phyloP scores from a whole-genome alignment of 2,113 vertebrate species.

The Gulo gulo region DNA sequence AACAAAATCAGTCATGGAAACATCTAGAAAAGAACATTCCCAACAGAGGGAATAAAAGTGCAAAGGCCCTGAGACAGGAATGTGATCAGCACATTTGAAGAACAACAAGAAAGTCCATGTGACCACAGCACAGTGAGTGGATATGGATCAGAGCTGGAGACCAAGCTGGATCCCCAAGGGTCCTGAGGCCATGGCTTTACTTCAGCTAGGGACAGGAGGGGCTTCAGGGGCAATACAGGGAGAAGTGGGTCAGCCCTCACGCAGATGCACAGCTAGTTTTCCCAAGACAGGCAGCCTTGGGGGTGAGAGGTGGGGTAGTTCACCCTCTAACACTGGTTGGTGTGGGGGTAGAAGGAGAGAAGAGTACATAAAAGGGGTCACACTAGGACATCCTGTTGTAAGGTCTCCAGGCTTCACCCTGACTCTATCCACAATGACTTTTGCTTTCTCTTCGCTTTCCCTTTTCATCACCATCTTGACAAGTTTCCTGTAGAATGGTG shows the following conservation, averaged over 20 bases:
- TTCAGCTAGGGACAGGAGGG: not conserved
- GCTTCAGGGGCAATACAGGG: too few relatives aligned
- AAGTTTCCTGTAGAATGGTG: not conserved
- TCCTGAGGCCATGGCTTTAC: not conserved
- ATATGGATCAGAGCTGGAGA: not conserved
- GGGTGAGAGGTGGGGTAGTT: not conserved
- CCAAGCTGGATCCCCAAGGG: too few relatives aligned
- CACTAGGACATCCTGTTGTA: not conserved
- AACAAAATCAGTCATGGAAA: not conserved
- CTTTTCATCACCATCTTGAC: not conserved
- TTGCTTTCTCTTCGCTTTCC: not conserved
- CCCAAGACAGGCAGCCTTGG: not conserved
- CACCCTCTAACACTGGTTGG: not conserved
- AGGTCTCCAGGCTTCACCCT: not conserved
- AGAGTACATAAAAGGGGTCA: fast-evolving
- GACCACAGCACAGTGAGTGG: not conserved
- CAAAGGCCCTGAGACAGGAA: not conserved
- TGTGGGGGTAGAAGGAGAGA: not conserved
- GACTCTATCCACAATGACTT: not conserved
- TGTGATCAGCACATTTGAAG: not conserved
- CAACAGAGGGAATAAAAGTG: not conserved
- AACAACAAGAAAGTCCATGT: not conserved
- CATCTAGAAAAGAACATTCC: not conserved
- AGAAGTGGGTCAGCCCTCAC: not conserved
- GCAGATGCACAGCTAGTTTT: not conserved